These are phyloP conservation scores for Holacanthus passer DNA, from an alignment of 2,113 vertebrate genomes.

Conservation along the genomic window DNA sequence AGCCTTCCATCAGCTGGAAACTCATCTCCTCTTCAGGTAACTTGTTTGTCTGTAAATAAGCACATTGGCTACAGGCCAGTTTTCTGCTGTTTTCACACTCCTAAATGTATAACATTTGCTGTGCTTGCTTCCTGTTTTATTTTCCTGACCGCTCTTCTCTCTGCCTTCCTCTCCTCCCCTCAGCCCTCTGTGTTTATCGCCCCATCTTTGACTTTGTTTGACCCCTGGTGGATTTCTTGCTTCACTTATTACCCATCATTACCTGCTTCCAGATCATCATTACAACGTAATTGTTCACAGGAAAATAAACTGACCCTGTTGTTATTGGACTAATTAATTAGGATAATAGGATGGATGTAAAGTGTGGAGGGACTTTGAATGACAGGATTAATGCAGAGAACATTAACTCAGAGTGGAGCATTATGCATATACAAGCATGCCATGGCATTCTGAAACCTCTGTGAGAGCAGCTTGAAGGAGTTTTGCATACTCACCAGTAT, in stretches of 20 bases:
- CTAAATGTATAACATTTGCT: background rate
- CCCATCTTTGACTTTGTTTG: conserved; percentile 67
- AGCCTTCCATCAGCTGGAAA: conserved; percentile 85
- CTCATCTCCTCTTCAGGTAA: conserved; percentile 82
- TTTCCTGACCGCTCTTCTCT: background rate
- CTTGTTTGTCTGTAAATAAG: background rate
- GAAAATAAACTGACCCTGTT: conserved; percentile 63
- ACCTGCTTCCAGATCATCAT: conserved; percentile 67
- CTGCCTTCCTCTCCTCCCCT: background rate
- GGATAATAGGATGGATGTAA: conserved; percentile 69
- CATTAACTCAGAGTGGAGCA: conserved; percentile 23
- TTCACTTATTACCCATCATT: conserved; percentile 65
- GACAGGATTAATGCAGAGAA: conserved; percentile 48
- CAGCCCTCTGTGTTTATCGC: conserved; percentile 33
- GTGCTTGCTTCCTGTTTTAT: background rate
- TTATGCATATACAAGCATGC: conserved; percentile 14
- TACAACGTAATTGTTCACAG: conserved; percentile 54
- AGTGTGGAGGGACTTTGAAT: conserved; percentile 66
- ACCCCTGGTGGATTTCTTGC: conserved; percentile 53
- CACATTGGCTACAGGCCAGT: background rate
- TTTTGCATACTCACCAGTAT: too few relatives aligned
- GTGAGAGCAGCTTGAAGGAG: too few relatives aligned
- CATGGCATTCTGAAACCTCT: too few relatives aligned
- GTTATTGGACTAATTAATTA: conserved; percentile 76
- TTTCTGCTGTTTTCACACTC: background rate